Evolutionary conservation across 1,140 invertebrate species (phyloP).

Genomic region (Drosophila orosa): DNA sequence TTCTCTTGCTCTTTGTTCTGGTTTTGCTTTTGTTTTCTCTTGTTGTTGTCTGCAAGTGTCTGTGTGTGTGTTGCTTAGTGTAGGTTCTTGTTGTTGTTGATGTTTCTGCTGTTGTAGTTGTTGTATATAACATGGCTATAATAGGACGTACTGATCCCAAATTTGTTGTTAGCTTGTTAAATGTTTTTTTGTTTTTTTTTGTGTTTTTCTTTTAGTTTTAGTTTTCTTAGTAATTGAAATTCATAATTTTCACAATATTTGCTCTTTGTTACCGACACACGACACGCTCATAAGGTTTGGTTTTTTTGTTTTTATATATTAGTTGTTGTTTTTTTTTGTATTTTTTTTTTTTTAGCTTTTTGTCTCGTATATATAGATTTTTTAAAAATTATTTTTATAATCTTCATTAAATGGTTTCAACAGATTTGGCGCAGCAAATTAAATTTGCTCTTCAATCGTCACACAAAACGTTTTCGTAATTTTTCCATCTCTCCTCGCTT

Average conservation of each 20-base stretch:
- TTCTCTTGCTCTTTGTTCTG: conserved; percentile 66
- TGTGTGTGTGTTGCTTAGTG: conserved; percentile 70
- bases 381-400: conserved; percentile 79
- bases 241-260: conserved; percentile 82
- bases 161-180: conserved; percentile 80
- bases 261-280: conserved; percentile 78
- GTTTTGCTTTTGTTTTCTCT: conserved; percentile 18
- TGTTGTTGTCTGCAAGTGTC: conserved; percentile 33
- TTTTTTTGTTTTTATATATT: conserved; percentile 42
- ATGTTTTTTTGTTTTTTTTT: conserved; percentile 36
- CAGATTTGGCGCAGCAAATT: conserved; percentile 82
- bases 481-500: conserved; percentile 41
- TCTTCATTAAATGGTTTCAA: conserved; percentile 82
- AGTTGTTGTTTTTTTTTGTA: conserved; percentile 16
- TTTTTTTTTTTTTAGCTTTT: conserved; percentile 29
- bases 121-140: conserved; percentile 82
- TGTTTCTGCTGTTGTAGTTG: conserved; percentile 58
- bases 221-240: conserved; percentile 76
- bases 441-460: conserved; percentile 68
- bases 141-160: conserved; percentile 83
- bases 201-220: conserved; percentile 37
- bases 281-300: conserved; percentile 66
- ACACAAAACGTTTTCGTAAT: conserved; percentile 64
- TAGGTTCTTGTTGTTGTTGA: conserved; percentile 52
- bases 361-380: conserved; percentile 62